A percentile compares a stretch with the other conserved stretches of the same genome.
phyloP scores from a whole-genome alignment of 64 coral and sea anemone genomes.

The Orbicella faveolata region DNA sequence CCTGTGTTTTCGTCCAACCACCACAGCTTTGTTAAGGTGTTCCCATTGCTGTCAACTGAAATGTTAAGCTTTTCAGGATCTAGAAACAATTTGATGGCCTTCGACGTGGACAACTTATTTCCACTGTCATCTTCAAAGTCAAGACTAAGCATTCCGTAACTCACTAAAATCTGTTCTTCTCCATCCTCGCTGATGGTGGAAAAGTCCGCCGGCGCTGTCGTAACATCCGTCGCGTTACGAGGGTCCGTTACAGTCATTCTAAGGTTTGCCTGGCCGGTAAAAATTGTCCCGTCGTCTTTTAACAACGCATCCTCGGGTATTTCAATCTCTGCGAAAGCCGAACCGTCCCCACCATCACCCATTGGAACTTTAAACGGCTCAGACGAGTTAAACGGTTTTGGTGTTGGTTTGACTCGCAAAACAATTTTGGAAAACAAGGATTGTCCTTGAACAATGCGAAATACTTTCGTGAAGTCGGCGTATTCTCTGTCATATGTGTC shows the following conservation, averaged over 20 bases:
- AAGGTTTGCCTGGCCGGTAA: slow-evolving; percentile 6
- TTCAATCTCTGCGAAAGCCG: not conserved
- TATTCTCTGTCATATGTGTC: not conserved
- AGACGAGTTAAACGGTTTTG: not conserved
- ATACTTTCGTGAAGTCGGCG: slow-evolving; percentile 5
- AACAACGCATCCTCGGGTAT: not conserved
- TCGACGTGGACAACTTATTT: not conserved
- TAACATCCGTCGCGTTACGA: not conserved
- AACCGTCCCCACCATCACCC: not conserved
- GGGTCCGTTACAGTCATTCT: not conserved
- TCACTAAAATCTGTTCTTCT: slow-evolving; percentile 6
- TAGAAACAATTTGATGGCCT: not conserved
- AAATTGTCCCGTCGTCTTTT: slow-evolving; percentile 6
- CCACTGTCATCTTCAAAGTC: slow-evolving; percentile 1
- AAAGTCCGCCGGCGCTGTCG: not conserved
- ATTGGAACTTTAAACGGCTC: not conserved
- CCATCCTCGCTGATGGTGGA: slow-evolving; percentile 3
- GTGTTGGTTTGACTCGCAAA: not conserved
- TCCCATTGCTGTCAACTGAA: slow-evolving; percentile 5
- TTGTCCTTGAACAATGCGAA: not conserved
- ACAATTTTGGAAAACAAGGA: not conserved
- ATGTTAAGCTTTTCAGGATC: not conserved
- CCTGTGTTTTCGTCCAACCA: slow-evolving; percentile 7
- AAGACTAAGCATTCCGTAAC: not conserved
- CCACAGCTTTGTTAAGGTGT: slow-evolving; percentile 12